Conservation (phyloP, 2,888 invertebrate genomes). For the Nomada hirtipes region DNA sequence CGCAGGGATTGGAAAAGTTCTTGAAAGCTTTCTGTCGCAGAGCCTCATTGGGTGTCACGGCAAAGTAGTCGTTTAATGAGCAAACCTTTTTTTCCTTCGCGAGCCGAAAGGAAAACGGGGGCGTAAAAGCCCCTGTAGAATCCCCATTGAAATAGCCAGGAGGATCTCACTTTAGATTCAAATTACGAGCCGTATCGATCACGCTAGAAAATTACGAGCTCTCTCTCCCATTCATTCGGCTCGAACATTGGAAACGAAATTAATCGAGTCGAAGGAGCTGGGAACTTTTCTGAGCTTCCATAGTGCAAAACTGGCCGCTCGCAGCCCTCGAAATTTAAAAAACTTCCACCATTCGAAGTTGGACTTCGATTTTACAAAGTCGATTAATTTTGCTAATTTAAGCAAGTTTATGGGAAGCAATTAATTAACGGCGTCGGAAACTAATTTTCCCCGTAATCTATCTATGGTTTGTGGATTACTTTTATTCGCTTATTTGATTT, state of each 20-base stretch:
- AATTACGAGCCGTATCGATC: slow-evolving; percentile 17
- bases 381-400: too few species aligned
- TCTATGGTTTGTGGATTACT: too few species aligned
- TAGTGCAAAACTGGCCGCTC: neutral
- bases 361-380: too few species aligned
- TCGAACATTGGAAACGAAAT: neutral
- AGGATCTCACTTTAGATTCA: slow-evolving; percentile 13
- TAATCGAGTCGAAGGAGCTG: neutral
- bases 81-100: slow-evolving; percentile 41
- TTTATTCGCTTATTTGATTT: too few species aligned
- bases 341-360: too few species aligned
- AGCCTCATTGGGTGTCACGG: slow-evolving; percentile 46
- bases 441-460: too few species aligned
- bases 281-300: too few species aligned
- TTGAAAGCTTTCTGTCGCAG: slow-evolving; percentile 36
- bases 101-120: neutral
- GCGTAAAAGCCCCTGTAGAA: slow-evolving; percentile 7
- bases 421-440: too few species aligned
- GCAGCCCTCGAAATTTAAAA: neutral
- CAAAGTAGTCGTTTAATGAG: slow-evolving; percentile 54
- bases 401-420: too few species aligned
- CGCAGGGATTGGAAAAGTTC: slow-evolving; percentile 51
- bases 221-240: neutral
- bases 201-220: neutral
- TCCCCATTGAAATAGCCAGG: slow-evolving; percentile 23